phyloP scores from a whole-genome alignment of 1,140 invertebrate genomes.

The Pristionchus pacificus region DNA sequence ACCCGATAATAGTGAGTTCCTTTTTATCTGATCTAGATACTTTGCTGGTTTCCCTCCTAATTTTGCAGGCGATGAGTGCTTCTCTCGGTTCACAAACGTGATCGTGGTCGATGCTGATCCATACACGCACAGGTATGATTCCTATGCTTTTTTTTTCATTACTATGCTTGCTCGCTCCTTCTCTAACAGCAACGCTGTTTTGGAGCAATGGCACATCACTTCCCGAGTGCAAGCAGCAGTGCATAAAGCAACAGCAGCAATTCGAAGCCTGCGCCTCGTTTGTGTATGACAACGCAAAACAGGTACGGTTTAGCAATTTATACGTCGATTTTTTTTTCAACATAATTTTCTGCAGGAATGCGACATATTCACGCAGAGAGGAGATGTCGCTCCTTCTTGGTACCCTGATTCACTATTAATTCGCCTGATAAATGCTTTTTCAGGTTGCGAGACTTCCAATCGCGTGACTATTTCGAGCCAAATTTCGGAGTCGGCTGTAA shows the following conservation, averaged over 20 bases:
- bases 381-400: conserved; percentile 51
- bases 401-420: neutral
- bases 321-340: neutral
- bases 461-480: conserved; percentile 56
- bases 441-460: conserved; percentile 51
- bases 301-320: too few species aligned
- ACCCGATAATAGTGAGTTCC: too few species aligned
- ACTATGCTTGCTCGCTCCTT: conserved; percentile 20
- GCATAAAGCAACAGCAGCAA: conserved; percentile 48
- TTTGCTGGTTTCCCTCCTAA: too few species aligned
- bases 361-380: conserved; percentile 55
- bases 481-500: too few species aligned
- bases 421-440: neutral
- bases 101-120: conserved; percentile 57
- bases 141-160: neutral
- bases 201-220: conserved; percentile 52
- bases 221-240: conserved; percentile 51
- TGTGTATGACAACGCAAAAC: conserved; percentile 56
- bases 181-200: too few species aligned
- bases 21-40: too few species aligned
- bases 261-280: conserved; percentile 55
- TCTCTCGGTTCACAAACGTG: conserved; percentile 51
- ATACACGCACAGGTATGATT: conserved; percentile 46
- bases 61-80: conserved; percentile 57
- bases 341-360: conserved; percentile 43